Evolutionary conservation across 2,888 invertebrate species (phyloP).

Genomic region (Corbicula japonica): DNA sequence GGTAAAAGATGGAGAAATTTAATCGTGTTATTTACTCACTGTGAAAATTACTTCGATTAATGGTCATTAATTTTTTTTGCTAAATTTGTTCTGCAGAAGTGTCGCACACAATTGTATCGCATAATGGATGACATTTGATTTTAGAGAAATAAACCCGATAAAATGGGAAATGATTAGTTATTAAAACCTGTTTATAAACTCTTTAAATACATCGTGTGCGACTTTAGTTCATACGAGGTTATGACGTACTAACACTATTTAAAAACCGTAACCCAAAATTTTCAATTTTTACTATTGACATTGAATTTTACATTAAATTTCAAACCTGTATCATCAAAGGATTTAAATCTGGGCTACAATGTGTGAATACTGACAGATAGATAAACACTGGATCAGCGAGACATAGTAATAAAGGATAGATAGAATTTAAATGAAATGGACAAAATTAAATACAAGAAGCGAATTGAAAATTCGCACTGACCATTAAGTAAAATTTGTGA

Average conservation of each 20-base stretch:
- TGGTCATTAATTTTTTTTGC: too few species aligned
- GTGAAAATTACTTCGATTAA: too few species aligned
- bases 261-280: background rate
- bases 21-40: too few species aligned
- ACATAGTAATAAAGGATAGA: background rate
- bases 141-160: background rate
- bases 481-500: too few species aligned
- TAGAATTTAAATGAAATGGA: constrained; percentile 4
- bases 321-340: background rate
- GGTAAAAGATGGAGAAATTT: too few species aligned
- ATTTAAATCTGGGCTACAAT: constrained; percentile 13
- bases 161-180: background rate
- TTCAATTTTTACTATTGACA: constrained; percentile 21
- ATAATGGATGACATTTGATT: too few species aligned
- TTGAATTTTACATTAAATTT: too few species aligned
- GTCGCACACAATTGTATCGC: too few species aligned
- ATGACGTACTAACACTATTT: constrained; percentile 10
- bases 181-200: constrained; percentile 1
- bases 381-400: background rate
- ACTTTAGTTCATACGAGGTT: background rate
- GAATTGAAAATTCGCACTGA: too few species aligned
- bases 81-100: too few species aligned
- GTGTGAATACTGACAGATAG: constrained; percentile 7
- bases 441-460: too few species aligned
- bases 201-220: background rate